These are phyloP conservation scores for Metacarcinus magister DNA, from an alignment of 2,888 invertebrate genomes.

Conservation along the genomic window DNA sequence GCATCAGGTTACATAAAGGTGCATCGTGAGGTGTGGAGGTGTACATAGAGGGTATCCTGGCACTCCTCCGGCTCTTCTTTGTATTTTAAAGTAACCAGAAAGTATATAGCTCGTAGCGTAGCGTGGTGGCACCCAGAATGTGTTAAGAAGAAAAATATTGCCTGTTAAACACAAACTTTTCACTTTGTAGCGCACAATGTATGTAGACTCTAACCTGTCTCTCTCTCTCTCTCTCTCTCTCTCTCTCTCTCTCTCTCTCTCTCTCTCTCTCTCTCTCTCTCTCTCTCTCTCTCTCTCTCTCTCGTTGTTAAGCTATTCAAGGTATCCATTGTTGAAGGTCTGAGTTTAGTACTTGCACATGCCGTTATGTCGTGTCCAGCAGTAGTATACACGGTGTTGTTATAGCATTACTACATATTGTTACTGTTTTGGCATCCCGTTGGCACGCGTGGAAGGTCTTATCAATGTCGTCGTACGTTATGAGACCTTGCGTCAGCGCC, in stretches of 20 bases:
- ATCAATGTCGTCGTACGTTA: not conserved
- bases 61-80: not conserved
- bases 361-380: not conserved
- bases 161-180: not conserved
- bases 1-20: not conserved
- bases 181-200: not conserved
- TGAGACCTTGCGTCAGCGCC: not conserved
- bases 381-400: not conserved
- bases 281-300: slow-evolving; percentile 43
- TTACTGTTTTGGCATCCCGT: not conserved
- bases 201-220: not conserved
- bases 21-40: not conserved
- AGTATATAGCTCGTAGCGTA: not conserved
- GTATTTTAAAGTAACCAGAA: not conserved
- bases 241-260: slow-evolving; percentile 51
- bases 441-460: slow-evolving; percentile 39
- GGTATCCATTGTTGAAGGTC: not conserved
- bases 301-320: not conserved
- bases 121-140: not conserved
- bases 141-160: not conserved
- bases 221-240: slow-evolving; percentile 7
- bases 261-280: slow-evolving; percentile 38
- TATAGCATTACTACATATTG: not conserved
- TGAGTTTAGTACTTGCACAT: not conserved
- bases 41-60: not conserved